Base-by-base conservation (phyloP, 2,113 vertebrate genomes). In the Holacanthus passer region DNA sequence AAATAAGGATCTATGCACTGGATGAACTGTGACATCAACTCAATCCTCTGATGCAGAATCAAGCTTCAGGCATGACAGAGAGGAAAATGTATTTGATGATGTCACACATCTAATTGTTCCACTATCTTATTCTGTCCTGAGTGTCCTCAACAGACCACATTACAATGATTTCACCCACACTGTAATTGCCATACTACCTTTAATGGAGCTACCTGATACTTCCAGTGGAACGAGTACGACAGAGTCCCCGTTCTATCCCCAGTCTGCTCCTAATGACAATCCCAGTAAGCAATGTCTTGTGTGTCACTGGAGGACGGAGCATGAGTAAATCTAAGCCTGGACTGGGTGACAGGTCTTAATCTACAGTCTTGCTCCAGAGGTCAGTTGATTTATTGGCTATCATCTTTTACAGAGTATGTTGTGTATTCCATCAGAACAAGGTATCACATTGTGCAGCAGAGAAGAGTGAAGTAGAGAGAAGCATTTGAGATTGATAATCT, bases 311-410 rank as follows among this genome's bases (percentile, higher is more conserved):
- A 66, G 70, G 62, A 81, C 7, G 24, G 52, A 74, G 65, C 7
- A 3, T 37, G 35, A 73, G 55, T 93, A 91, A 91, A 93, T 93
- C 83, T 84, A 22, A 56, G 60, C 55, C 83, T 69, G 74, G 56
- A 62, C 68, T 17, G 56, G 71, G 37, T 84, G 89, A 87, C 82
- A 85, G 83, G 76, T 81, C 84, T 81, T 92, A 85, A 91, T 92
- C 84, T 86, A 64, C 74, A 83, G 86, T 81, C 86, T 68, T 81
- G 88, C 89, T 86, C 81, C 76, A 81, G 83, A 87, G 88, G 88
- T 92, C 90, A 83, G 59, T 29, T 89, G 88, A 93, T 93, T 86
- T 91, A 93, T 88, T 79, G 83, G 62, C 86, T 22, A 82, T 90
- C 84, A 88, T 89, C 73, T 90, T 82, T 87, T 82, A 82, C 83